Evolutionary conservation across 2,888 invertebrate genomes (phyloP), one percentile per base, ranked within the genome.

Genomic region (Ptychoptera albimana): DNA sequence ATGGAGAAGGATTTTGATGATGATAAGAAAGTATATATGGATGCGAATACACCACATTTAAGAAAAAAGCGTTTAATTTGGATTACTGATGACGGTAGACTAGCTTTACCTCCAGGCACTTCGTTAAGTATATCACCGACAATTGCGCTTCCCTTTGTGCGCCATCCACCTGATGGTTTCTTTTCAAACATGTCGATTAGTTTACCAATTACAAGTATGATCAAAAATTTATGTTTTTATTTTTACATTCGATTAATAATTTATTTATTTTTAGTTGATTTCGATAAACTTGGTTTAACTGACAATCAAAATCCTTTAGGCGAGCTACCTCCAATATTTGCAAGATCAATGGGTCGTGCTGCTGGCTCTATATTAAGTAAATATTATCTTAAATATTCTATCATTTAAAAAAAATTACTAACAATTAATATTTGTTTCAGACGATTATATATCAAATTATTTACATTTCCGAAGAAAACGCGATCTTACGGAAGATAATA

Each of bases 251-350:
- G 36, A 11, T 36, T 14, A 32, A n/a, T 12, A 41, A 11, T 46
- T 50, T 47, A 45, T 46, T 47, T 45, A 49, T 50, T 60, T 64
- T 34, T 69, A 87, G 87, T 87, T 61, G 84, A 86, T 57, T 86
- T 87, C 59, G 84, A 85, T 63, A 82, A 83, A 60, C 65, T 87
- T 50, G 87, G 87, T 11, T 61, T 87, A 53, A 87, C 87, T n/a
- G 87, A 87, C 59, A 86, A 87, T 59, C 83, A 86, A 59, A 87
- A 87, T 65, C 87, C 87, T 0, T 79, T 83, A 56, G 87, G 87
- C 12, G 79, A 79, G 38, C 62, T 86, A 45, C 85, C 86, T 0
- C 80, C 84, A 1, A 68, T 84, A 5, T 72, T 87, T 51, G 79
- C 80, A 1, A 68, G 85, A 49, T 82, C 82, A 5, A 77, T 85